Evolutionary conservation across 2,888 invertebrate genomes (phyloP), one percentile per base, ranked within the genome.

Genomic region (Melieria crassipennis): DNA sequence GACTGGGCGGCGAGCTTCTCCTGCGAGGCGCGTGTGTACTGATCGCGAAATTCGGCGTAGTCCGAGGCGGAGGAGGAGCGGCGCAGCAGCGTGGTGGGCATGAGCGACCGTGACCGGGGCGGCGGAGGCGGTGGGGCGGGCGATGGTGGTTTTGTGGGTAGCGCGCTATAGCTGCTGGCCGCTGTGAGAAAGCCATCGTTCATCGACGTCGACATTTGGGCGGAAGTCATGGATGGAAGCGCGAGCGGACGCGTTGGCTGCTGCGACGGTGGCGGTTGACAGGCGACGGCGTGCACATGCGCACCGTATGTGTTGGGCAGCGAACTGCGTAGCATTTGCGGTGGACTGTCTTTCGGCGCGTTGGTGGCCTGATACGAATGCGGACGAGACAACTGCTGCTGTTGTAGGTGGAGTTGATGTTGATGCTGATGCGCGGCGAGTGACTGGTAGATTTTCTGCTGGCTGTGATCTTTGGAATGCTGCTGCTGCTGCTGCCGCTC

Each of bases 31-130:
- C 80, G 79, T n/a, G 30, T 70, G 48, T 83, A 84, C 57, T 82
- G 83, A 63, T 87, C 87, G 7, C 87, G 82, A 69, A 85, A 81
- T 58, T 86, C 86, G 0, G 90, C 90, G 79, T 92, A 92, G 78
- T 92, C 92, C 0, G 92, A 92, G 4, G 92, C 92, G 3, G 91
- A 91, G 5, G 92, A 92, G 0, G 92, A 92, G 75, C 92, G 83
- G 3, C 86, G 79, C 65, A 86, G 63, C 47, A 84, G 52, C n/a
- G 81, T 82, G 43, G 76, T 75, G 61, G 86, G 85, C 81, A 86
- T 79, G 43, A 86, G 77, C 3, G 84, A 84, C 11, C 86, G 82
- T 1, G 85, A 80, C 10, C 87, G 82, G 0, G 86, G 87, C 5
- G 87, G 86, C 10, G 86, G 86, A 55, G 87, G 87, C 10, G 85